Conservation (phyloP, 2,113 vertebrate genomes). For the Cyanistes caeruleus region DNA sequence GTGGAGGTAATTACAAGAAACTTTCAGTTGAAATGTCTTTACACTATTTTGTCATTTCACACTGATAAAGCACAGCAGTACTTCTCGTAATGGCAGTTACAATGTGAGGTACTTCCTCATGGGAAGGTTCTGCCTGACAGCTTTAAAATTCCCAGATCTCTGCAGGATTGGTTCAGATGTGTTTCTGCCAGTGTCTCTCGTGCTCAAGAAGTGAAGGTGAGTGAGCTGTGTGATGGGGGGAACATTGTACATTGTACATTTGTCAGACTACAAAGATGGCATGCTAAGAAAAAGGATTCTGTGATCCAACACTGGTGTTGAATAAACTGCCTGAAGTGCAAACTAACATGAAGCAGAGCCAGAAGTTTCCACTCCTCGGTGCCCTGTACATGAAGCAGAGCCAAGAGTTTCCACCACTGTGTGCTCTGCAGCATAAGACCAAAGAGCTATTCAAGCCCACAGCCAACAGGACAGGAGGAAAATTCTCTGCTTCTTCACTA, state of each 20-base stretch:
- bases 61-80: neutral
- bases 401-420: neutral
- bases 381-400: neutral
- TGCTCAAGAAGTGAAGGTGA: neutral
- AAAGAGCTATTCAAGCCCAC: neutral
- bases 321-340: neutral
- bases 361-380: neutral
- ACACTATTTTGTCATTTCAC: neutral
- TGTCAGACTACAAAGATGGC: neutral
- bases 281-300: neutral
- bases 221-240: neutral
- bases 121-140: neutral
- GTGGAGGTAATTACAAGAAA: neutral
- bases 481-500: neutral
- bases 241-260: neutral
- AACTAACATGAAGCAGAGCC: neutral
- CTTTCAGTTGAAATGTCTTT: neutral
- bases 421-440: neutral
- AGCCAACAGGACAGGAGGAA: constrained; percentile 16
- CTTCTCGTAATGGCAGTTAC: neutral
- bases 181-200: neutral
- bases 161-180: neutral
- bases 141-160: neutral
- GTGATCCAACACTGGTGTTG: neutral
- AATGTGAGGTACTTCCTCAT: neutral